Evolutionary conservation across 2,797 vertebrate genomes (phyloP).

Genomic region (Trachurus trachurus): DNA sequence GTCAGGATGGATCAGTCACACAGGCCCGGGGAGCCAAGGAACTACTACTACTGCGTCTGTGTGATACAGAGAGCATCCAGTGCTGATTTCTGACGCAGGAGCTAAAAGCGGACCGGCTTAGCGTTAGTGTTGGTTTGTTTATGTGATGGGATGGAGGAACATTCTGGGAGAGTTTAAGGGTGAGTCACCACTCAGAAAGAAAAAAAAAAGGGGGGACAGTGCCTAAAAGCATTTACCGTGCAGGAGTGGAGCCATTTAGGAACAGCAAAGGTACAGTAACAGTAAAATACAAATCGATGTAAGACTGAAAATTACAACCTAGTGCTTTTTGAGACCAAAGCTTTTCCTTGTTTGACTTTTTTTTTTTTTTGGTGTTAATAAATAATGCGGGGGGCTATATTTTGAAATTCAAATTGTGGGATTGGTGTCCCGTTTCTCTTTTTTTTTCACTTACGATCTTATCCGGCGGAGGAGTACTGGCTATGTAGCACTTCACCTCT

Average conservation of each 20-base stretch:
- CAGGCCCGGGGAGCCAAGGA: constrained; percentile 35
- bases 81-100: constrained; percentile 67
- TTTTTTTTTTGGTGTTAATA: constrained; percentile 21
- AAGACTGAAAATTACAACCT: constrained; percentile 45
- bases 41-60: constrained; percentile 35
- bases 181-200: constrained; percentile 62
- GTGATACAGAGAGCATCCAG: constrained; percentile 44
- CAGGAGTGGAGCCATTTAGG: constrained; percentile 41
- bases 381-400: constrained; percentile 28
- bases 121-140: constrained; percentile 70
- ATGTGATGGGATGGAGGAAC: constrained; percentile 63
- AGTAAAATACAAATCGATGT: constrained; percentile 47
- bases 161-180: constrained; percentile 68
- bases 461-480: constrained; percentile 94
- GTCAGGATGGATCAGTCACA: constrained; percentile 83
- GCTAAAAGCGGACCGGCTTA: constrained; percentile 74
- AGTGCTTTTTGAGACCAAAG: constrained; percentile 50
- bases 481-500: constrained; percentile 95
- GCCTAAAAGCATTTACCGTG: constrained; percentile 58
- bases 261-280: constrained; percentile 39
- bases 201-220: constrained; percentile 39
- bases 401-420: neutral
- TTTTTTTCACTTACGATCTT: constrained; percentile 91
- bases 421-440: neutral
- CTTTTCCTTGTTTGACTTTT: constrained; percentile 35